phyloP scores from a whole-genome alignment of 2,888 invertebrate species.

The Dasypogon diadema region DNA sequence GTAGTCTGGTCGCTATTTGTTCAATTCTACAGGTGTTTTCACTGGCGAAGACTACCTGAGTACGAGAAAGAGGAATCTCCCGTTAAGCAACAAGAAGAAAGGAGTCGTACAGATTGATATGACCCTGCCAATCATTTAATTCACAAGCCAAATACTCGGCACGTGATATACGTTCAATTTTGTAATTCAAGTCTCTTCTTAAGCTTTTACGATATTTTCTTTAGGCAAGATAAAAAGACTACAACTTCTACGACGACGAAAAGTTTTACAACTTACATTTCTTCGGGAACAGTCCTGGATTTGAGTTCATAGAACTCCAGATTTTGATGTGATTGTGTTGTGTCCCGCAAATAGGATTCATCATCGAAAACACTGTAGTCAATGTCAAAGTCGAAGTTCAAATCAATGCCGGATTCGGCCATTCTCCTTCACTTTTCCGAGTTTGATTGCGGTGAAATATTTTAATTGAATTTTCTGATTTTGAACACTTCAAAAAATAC shows the following conservation, averaged over 20 bases:
- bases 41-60: too few relatives aligned
- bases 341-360: conserved; percentile 70
- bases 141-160: not conserved
- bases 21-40: too few relatives aligned
- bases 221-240: conserved; percentile 46
- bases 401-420: conserved; percentile 75
- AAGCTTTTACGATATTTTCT: too few relatives aligned
- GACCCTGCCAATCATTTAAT: not conserved
- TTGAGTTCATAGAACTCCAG: conserved; percentile 76
- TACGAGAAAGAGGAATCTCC: too few relatives aligned
- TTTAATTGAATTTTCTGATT: too few relatives aligned
- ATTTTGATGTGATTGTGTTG: conserved; percentile 69
- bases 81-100: too few relatives aligned
- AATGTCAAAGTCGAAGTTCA: conserved; percentile 74
- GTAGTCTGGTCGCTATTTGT: too few relatives aligned
- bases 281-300: conserved; percentile 71
- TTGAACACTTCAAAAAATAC: not conserved
- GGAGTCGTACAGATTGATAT: too few relatives aligned
- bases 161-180: not conserved
- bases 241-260: not conserved
- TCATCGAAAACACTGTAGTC: conserved; percentile 69
- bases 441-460: not conserved
- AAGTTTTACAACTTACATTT: conserved; percentile 70
- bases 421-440: conserved; percentile 57
- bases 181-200: too few relatives aligned